Evolutionary conservation across 2,113 vertebrate species (phyloP).

Genomic region (Tyto alba): DNA sequence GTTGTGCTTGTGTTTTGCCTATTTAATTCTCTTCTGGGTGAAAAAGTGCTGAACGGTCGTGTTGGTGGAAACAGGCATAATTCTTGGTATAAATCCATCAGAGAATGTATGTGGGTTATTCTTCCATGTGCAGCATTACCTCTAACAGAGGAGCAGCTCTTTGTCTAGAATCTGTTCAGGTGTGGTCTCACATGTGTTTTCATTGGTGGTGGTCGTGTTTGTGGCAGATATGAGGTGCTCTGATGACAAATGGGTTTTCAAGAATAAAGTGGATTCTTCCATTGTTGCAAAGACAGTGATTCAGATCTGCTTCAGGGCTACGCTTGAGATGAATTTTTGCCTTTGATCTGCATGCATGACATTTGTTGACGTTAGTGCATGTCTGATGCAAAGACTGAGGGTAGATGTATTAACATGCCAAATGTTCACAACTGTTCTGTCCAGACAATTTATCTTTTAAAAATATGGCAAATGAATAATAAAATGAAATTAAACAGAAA

Average conservation of each 20-base stretch:
- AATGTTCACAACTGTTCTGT: background rate
- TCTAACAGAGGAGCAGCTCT: background rate
- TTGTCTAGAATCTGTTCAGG: background rate
- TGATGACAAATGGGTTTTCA: background rate
- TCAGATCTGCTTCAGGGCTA: constrained; percentile 8
- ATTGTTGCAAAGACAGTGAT: background rate
- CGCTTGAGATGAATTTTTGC: background rate
- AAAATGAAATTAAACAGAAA: background rate
- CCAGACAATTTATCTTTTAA: background rate
- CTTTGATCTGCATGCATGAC: background rate
- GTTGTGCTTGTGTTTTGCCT: background rate
- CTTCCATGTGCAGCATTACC: background rate
- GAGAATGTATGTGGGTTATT: background rate
- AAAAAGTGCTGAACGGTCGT: background rate
- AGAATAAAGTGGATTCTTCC: background rate
- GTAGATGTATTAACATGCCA: background rate
- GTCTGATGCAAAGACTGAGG: background rate
- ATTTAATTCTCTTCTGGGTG: background rate
- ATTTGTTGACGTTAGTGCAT: background rate
- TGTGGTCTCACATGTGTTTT: background rate
- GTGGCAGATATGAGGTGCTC: background rate
- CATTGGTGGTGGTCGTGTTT: background rate
- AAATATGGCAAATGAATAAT: background rate
- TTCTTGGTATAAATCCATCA: background rate
- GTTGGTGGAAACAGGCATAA: background rate